These are phyloP conservation scores for Xenotilapia flavipinnis DNA, from an alignment of 2,113 vertebrate species.

Conservation along the genomic window DNA sequence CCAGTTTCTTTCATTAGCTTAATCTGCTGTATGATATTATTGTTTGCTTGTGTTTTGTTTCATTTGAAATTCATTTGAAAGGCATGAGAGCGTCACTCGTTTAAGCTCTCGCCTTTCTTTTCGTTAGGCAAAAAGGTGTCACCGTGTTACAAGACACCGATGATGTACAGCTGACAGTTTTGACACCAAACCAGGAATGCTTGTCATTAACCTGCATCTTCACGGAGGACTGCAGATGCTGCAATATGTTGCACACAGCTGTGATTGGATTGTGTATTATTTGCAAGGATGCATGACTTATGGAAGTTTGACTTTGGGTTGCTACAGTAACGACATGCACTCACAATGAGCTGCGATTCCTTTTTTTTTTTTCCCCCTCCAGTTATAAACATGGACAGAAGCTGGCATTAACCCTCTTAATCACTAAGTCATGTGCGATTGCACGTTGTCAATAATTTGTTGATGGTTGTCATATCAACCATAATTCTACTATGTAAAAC, in stretches of 20 bases:
- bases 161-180: not conserved
- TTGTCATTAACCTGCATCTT: not conserved
- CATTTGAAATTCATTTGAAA: not conserved
- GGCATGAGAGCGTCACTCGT: not conserved
- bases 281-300: not conserved
- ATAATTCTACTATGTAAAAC: not conserved
- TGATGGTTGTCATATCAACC: not conserved
- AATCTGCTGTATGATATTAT: not conserved
- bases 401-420: not conserved
- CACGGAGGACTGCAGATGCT: not conserved
- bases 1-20: not conserved
- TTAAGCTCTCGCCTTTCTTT: not conserved
- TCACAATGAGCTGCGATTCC: not conserved
- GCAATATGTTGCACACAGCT: not conserved
- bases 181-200: not conserved
- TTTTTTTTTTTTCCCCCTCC: not conserved
- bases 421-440: not conserved
- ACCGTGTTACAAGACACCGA: not conserved
- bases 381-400: not conserved
- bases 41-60: not conserved
- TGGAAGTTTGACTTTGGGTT: not conserved
- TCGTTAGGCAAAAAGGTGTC: not conserved
- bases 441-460: rapidly evolving
- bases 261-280: not conserved
- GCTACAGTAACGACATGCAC: not conserved